Evolutionary conservation across 2,113 vertebrate genomes (phyloP), one percentile per base, ranked within the genome.

Genomic region (Pelodiscus sinensis): DNA sequence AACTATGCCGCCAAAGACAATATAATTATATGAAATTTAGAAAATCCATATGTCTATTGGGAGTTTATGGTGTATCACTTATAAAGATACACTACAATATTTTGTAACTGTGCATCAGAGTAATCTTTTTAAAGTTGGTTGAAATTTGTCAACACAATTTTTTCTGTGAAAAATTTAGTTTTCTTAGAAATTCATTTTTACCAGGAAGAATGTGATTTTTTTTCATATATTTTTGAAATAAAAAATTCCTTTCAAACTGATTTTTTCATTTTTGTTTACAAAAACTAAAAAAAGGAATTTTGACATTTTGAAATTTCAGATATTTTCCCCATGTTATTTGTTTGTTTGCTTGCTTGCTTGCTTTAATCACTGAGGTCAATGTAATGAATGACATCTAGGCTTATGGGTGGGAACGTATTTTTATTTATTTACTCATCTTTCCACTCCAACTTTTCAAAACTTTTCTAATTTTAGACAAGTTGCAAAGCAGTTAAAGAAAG

Each of bases 1-100:
- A 91, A 78, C 29, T 78, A 57, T 79, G 84, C 52, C 79, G 80
- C 90, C 86, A 44, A 65, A 65, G 90, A 68, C 86, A 91, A 91
- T 91, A 86, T 27, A 86, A 84, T 82, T 82, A 91, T 80, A 87
- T 29, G 80, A 87, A 87, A 91, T 87, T 91, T 79, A 87, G 80
- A 82, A 86, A 91, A 91, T 79, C 85, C 81, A 91, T 68, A 87
- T 57, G 87, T 65, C 58, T 56, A 71, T 79, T 78, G 31, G 27
- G 52, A 87, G 44, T 29, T n/a, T 27, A 44, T 75, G 52, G 68
- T 65, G 31, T 79, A 60, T 62, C 38, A 52, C 35, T 14, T 75
- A 75, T 11, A 50, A 75, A 75, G 10, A 25, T 50, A 44, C 71
- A 75, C 38, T 22, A 24, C 71, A 44, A 38, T 25, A 25, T 75